Evolutionary conservation across 2,888 invertebrate species (phyloP), one percentile per base, ranked within the genome.

Genomic region (Meandrusa payeni): DNA sequence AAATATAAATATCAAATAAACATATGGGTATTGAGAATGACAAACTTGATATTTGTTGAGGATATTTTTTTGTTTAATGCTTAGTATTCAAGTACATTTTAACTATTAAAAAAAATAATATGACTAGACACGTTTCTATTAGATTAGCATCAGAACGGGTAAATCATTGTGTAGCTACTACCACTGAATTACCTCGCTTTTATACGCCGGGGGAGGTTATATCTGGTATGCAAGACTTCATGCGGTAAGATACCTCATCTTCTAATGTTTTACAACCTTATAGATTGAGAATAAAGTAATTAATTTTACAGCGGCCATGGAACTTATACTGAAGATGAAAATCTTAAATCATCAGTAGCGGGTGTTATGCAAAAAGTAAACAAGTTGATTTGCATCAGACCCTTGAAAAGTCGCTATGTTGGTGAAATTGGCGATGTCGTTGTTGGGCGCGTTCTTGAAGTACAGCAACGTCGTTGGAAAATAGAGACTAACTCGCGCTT

Each of bases 361-460:
- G 99, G 99, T 12, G 92, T 95, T 9, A 93, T 97, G 67, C 95
- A 97, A 67, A 94, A 95, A 85, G 97, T 99, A 0, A 99, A 99
- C 74, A 97, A 97, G 75, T 87, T 99, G 43, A 94, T 99, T 47
- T 96, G 96, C 36, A 94, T 99, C 2, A 91, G 93, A 53, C 97
- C 99, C 0, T 81, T 98, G 3, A 98, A 98, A 69, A 94, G 95
- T 64, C 91, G 98, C 47, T 98, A 95, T 69, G 93, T 94, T 47
- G 96, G 96, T 4, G 98, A 98, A 86, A 95, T 99, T 39, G 99
- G 99, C 0, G 99, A 99, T 83, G 97, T 99, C 1, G 93, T 99
- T 5, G 95, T 99, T 2, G 99, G 98, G 0, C 89, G 99, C 33
- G 94, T 99, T 15, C 92, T 94, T 0, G 97, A 98, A 76, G 97